These are phyloP conservation scores for Dryocosmus kuriphilus DNA, from an alignment of 2,888 invertebrate genomes.

Conservation along the genomic window DNA sequence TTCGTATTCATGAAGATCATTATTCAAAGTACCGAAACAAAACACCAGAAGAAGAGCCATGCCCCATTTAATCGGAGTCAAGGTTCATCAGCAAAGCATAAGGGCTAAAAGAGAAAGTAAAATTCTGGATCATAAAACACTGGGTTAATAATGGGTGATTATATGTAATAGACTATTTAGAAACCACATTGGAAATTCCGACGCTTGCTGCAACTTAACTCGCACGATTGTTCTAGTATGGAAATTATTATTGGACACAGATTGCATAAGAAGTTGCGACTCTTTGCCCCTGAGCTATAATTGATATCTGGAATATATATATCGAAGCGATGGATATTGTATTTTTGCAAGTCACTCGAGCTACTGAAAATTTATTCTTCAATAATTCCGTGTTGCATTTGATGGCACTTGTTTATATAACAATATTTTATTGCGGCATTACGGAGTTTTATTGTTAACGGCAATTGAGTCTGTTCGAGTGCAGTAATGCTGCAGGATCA, in stretches of 20 bases:
- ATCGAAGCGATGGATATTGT: conserved; percentile 6
- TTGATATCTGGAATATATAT: not conserved
- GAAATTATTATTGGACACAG: conserved; percentile 21
- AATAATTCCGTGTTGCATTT: conserved; percentile 7
- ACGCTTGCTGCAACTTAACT: conserved; percentile 28
- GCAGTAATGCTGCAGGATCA: not conserved
- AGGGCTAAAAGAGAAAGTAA: conserved; percentile 22
- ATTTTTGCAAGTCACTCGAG: conserved; percentile 16
- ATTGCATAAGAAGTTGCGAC: conserved; percentile 17
- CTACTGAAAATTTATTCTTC: conserved; percentile 15
- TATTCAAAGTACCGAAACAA: not conserved
- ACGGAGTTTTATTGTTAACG: not conserved
- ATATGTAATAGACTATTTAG: conserved; percentile 14
- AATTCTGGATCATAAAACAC: conserved; percentile 9
- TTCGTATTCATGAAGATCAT: not conserved
- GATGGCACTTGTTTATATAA: conserved; percentile 19
- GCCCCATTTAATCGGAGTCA: not conserved
- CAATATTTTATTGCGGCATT: conserved; percentile 19
- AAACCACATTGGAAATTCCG: not conserved
- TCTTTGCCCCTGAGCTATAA: not conserved
- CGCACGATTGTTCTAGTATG: conserved; percentile 36
- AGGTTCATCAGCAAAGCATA: not conserved
- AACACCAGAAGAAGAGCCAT: not conserved
- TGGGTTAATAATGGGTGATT: conserved; percentile 17
- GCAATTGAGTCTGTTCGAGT: not conserved